Conservation (phyloP, 64 coral and sea anemone species). For the Actinia equina region DNA sequence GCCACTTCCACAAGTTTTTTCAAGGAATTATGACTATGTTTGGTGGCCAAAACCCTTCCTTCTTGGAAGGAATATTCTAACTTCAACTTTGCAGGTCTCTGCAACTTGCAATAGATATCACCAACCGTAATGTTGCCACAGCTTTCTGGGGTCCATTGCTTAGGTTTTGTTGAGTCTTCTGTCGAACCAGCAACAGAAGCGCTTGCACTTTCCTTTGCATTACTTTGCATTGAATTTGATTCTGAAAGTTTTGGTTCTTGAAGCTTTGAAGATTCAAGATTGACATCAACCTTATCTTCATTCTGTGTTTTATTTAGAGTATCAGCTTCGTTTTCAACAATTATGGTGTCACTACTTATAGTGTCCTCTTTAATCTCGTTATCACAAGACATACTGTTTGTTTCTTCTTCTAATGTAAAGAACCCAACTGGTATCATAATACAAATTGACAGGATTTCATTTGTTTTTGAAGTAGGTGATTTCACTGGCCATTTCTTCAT, state of each 20-base stretch:
- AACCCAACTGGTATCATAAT: slow-evolving; percentile 59
- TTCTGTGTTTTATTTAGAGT: not conserved
- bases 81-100: slow-evolving; percentile 76
- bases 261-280: slow-evolving; percentile 25
- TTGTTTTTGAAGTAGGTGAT: not conserved
- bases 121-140: slow-evolving; percentile 83
- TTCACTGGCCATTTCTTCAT: slow-evolving; percentile 76
- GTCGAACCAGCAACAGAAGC: slow-evolving; percentile 9
- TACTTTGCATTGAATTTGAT: not conserved
- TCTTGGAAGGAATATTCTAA: slow-evolving; percentile 73
- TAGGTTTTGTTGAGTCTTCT: slow-evolving; percentile 11
- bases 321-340: not conserved
- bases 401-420: slow-evolving; percentile 30
- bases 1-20: slow-evolving; percentile 80
- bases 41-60: slow-evolving; percentile 23
- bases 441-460: slow-evolving; percentile 43
- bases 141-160: slow-evolving; percentile 46
- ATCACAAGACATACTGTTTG: not conserved
- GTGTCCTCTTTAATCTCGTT: not conserved
- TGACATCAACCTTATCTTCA: not conserved
- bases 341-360: not conserved
- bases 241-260: not conserved
- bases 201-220: not conserved
- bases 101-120: slow-evolving; percentile 77
- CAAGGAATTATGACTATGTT: slow-evolving; percentile 57